Percentiles rank a stretch among this genome's conserved stretches.
These are phyloP conservation scores for Ethmia dodecea DNA, from an alignment of 2,888 invertebrate species.

Conservation along the genomic window DNA sequence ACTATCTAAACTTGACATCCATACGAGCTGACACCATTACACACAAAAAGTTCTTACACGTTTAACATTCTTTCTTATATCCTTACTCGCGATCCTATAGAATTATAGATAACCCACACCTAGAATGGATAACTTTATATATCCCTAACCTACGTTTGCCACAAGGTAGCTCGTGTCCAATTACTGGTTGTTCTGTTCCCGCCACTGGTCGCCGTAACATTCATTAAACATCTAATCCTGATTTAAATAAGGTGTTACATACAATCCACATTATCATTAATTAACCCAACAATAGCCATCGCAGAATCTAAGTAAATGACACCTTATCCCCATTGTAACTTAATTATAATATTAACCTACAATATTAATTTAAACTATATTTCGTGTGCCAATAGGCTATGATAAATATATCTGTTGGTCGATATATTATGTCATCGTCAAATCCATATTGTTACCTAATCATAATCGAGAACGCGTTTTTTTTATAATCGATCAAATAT, in stretches of 20 bases:
- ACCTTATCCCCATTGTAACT: slow-evolving; percentile 63
- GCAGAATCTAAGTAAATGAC: slow-evolving; percentile 56
- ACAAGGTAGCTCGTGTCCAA: slow-evolving; percentile 37
- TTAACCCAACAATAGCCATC: slow-evolving; percentile 67
- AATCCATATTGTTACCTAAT: slow-evolving; percentile 27
- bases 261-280: slow-evolving; percentile 59
- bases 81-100: slow-evolving; percentile 46
- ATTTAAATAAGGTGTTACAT: slow-evolving; percentile 44
- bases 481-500: not conserved
- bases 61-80: slow-evolving; percentile 54
- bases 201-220: slow-evolving; percentile 51
- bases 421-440: slow-evolving; percentile 34
- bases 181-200: slow-evolving; percentile 41
- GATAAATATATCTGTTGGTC: slow-evolving; percentile 49
- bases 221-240: slow-evolving; percentile 43
- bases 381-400: slow-evolving; percentile 60
- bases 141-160: slow-evolving; percentile 40
- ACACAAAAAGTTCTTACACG: slow-evolving; percentile 65
- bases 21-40: slow-evolving; percentile 58
- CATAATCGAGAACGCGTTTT: slow-evolving; percentile 30
- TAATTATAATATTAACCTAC: slow-evolving; percentile 48
- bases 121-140: slow-evolving; percentile 56
- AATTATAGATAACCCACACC: slow-evolving; percentile 74
- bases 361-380: slow-evolving; percentile 55
- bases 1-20: slow-evolving; percentile 59